These are phyloP conservation scores for Athripsodes cinereus DNA, from an alignment of 2,888 invertebrate species.

Conservation along the genomic window DNA sequence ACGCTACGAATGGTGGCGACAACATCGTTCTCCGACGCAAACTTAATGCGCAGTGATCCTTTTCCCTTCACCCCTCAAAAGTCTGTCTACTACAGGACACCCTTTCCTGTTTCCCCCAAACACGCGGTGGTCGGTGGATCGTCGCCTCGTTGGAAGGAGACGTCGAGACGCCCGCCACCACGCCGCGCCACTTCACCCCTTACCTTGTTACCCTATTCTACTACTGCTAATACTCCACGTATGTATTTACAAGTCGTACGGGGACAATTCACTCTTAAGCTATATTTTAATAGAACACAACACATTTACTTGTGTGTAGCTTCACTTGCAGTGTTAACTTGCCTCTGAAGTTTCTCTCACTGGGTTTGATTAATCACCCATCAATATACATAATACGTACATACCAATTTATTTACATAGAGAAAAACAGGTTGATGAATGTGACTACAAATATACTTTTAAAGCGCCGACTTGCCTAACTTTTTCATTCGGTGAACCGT, in stretches of 20 bases:
- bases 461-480: too few species aligned
- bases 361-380: too few species aligned
- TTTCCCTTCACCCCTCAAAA: constrained; percentile 12
- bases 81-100: background rate
- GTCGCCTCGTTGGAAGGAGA: constrained; percentile 25
- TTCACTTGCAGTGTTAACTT: too few species aligned
- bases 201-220: background rate
- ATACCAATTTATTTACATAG: too few species aligned
- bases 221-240: background rate
- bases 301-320: too few species aligned
- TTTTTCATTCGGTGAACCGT: too few species aligned
- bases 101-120: constrained; percentile 29
- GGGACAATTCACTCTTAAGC: too few species aligned
- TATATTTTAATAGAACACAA: too few species aligned
- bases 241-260: background rate
- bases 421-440: too few species aligned
- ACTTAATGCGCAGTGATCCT: constrained; percentile 17
- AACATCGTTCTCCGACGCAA: constrained; percentile 18
- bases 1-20: constrained; percentile 18
- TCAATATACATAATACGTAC: too few species aligned
- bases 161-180: constrained; percentile 28
- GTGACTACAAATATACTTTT: too few species aligned
- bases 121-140: constrained; percentile 33
- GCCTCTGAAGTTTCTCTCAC: too few species aligned
- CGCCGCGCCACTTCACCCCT: constrained; percentile 31